A percentile compares a stretch with the other conserved stretches of the same genome.
Conservation (phyloP, 1,140 invertebrate species). For the Cydia amplana region DNA sequence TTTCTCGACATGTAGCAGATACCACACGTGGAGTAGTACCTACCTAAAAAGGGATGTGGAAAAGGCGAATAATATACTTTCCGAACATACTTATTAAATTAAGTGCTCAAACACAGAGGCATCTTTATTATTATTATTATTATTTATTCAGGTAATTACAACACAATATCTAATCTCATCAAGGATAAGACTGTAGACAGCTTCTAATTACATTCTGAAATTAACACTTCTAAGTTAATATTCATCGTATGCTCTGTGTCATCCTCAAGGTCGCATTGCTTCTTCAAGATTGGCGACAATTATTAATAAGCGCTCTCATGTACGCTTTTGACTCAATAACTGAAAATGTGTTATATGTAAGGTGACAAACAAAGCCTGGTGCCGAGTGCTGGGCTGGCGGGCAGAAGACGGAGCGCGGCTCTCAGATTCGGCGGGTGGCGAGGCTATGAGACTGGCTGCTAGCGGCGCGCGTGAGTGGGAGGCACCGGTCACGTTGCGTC, state of each 20-base stretch:
- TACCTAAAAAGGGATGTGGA: no score
- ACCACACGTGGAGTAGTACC: no score
- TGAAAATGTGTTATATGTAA: conserved; percentile 66
- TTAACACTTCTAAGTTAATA: no score
- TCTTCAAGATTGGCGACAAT: background rate
- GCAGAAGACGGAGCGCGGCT: conserved; percentile 89
- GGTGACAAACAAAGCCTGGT: conserved; percentile 90
- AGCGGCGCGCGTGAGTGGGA: conserved; percentile 91
- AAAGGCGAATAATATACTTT: no score
- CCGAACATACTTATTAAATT: no score
- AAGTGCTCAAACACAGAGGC: no score
- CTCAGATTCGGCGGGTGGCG: conserved; percentile 65
- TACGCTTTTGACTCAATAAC: background rate
- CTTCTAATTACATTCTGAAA: no score
- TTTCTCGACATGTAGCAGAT: no score
- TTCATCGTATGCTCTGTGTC: background rate
- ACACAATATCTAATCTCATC: no score
- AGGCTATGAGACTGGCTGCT: conserved; percentile 81
- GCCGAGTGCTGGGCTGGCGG: conserved; percentile 87
- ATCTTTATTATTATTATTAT: no score
- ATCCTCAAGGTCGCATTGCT: background rate
- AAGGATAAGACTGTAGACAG: no score
- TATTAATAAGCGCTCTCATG: background rate
- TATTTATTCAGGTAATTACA: no score
- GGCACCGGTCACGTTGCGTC: conserved; percentile 89